A percentile compares a stretch with the other conserved stretches of the same genome.
phyloP scores from a whole-genome alignment of 2,113 vertebrate species.

The Tetrao urogallus region DNA sequence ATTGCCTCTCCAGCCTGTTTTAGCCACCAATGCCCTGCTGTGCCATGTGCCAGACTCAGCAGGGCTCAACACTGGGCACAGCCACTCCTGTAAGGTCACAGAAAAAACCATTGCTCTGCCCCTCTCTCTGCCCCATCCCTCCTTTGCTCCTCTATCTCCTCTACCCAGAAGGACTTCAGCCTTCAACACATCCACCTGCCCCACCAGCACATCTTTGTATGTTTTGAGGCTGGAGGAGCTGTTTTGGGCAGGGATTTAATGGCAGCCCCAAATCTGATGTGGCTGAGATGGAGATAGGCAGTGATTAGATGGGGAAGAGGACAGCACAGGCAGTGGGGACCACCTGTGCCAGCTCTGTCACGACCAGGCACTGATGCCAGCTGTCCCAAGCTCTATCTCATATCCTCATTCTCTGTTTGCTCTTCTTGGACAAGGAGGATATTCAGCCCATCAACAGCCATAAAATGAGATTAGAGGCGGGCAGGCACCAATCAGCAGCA shows the following conservation, averaged over 20 bases:
- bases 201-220: background rate
- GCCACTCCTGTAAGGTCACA: background rate
- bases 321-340: background rate
- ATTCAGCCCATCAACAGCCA: slow-evolving; percentile 67
- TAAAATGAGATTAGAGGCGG: slow-evolving; percentile 75
- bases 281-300: background rate
- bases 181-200: background rate
- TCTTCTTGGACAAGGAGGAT: slow-evolving; percentile 72
- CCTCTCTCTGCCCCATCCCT: background rate
- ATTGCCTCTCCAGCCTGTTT: background rate
- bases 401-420: slow-evolving; percentile 74
- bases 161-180: background rate
- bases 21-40: background rate
- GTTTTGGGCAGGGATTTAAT: fast-evolving
- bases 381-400: slow-evolving; percentile 69
- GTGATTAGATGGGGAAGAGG: background rate
- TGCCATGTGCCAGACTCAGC: background rate
- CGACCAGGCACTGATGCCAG: slow-evolving; percentile 31
- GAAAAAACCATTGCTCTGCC: background rate
- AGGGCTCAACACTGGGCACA: background rate
- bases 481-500: slow-evolving; percentile 11
- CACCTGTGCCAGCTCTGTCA: background rate
- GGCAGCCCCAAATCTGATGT: background rate
- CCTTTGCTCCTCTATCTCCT: background rate
- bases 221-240: background rate